Percentiles rank a stretch among this genome's conserved stretches.
Conservation (phyloP, 1,140 invertebrate genomes). For the Heliconius hewitsoni region DNA sequence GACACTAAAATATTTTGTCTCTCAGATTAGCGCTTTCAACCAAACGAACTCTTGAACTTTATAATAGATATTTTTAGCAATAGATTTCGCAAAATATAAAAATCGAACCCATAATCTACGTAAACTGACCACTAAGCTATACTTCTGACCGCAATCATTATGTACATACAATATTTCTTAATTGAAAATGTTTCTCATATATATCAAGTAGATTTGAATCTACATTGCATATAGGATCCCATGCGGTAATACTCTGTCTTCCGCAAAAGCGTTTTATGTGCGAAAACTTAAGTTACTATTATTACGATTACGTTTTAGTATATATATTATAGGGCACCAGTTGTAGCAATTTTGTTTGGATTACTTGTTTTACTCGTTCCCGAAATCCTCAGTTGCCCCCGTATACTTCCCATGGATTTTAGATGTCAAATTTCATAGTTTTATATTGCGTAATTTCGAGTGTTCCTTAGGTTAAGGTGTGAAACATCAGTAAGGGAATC, state of each 20-base stretch:
- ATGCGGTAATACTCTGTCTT: constrained; percentile 22
- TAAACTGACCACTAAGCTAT: not conserved
- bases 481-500: too few species aligned
- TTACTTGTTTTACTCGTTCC: too few species aligned
- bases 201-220: constrained; percentile 32
- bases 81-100: not conserved
- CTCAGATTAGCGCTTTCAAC: too few species aligned
- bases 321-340: not conserved
- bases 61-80: too few species aligned
- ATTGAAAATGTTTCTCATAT: constrained; percentile 29
- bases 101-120: not conserved
- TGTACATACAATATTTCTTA: constrained; percentile 19
- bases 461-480: too few species aligned
- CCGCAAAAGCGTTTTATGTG: constrained; percentile 20
- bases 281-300: constrained; percentile 8
- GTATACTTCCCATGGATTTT: too few species aligned
- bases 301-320: not conserved
- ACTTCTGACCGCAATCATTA: not conserved
- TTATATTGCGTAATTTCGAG: too few species aligned
- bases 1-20: too few species aligned
- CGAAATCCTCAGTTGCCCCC: too few species aligned
- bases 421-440: too few species aligned
- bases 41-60: too few species aligned
- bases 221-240: constrained; percentile 23
- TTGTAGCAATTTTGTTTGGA: too few species aligned